These are phyloP conservation scores for Lordiphosa andalusiaca DNA, from an alignment of 2,888 invertebrate species.

Conservation along the genomic window DNA sequence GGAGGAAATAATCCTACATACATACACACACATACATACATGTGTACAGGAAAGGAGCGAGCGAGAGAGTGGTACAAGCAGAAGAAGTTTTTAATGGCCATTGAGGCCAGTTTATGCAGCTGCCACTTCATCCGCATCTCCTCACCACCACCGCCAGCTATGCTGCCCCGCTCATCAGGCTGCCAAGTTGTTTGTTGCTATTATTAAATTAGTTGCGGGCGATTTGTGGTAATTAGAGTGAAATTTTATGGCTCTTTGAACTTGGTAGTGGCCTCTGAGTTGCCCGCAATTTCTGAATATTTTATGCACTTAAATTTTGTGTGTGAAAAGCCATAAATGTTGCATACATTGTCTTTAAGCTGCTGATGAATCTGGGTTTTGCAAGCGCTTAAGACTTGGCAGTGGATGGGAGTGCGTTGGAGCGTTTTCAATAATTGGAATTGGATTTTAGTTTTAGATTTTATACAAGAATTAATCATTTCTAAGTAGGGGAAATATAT, in stretches of 20 bases:
- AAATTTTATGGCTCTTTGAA: constrained; percentile 59
- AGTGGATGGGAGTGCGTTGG: too few species aligned
- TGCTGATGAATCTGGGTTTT: background rate
- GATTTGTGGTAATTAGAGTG: constrained; percentile 69
- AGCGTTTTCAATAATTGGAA: too few species aligned
- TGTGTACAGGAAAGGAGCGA: constrained; percentile 3
- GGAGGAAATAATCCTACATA: constrained; percentile 36
- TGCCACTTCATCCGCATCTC: constrained; percentile 34
- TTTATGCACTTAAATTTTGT: constrained; percentile 1
- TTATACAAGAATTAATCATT: too few species aligned
- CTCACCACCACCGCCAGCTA: background rate
- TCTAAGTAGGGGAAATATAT: too few species aligned
- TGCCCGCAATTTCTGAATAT: constrained; percentile 6
- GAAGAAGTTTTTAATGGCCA: constrained; percentile 61
- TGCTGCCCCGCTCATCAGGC: constrained; percentile 13
- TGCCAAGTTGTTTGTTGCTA: constrained; percentile 49
- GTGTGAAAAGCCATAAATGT: constrained; percentile 1
- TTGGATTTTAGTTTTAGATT: too few species aligned
- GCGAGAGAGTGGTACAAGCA: constrained; percentile 17
- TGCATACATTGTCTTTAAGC: background rate
- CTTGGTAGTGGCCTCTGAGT: constrained; percentile 17
- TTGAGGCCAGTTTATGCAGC: constrained; percentile 61
- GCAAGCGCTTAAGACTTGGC: background rate
- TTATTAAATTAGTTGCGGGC: constrained; percentile 74
- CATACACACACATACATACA: constrained; percentile 11